Percentiles rank a stretch among this genome's conserved stretches.
Evolutionary conservation across 2,113 vertebrate genomes (phyloP).

Genomic region (Aspidoscelis tigris): DNA sequence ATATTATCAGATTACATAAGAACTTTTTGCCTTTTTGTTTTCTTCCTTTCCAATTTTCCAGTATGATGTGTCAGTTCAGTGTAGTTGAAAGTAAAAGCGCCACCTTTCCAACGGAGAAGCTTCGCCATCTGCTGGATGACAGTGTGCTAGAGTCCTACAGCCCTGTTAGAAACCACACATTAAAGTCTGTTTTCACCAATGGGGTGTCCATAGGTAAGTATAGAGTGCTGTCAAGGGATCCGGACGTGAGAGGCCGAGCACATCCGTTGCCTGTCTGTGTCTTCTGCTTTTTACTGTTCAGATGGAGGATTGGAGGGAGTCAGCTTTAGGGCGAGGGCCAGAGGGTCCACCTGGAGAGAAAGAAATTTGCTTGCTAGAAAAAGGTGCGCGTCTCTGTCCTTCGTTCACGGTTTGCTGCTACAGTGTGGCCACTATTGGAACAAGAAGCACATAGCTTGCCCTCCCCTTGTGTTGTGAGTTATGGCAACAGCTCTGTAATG

Average conservation of each 20-base stretch:
- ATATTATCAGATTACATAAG: conserved; percentile 24
- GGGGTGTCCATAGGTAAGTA: conserved; percentile 85
- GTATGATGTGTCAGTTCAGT: conserved; percentile 93
- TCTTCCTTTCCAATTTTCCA: conserved; percentile 67
- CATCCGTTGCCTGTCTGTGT: conserved; percentile 48
- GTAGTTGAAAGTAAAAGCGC: conserved; percentile 93
- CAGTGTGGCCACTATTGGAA: background rate
- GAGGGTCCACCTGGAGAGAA: background rate
- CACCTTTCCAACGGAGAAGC: conserved; percentile 90
- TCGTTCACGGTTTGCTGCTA: background rate
- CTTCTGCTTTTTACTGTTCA: conserved; percentile 10
- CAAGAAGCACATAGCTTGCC: background rate
- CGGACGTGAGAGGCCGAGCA: conserved; percentile 1
- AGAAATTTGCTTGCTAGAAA: background rate
- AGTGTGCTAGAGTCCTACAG: conserved; percentile 94
- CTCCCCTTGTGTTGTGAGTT: background rate
- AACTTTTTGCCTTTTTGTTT: conserved; percentile 49
- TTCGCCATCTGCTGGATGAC: conserved; percentile 94
- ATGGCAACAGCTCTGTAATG: conserved; percentile 6
- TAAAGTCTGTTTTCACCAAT: conserved; percentile 80
- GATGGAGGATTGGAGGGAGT: rapidly evolving
- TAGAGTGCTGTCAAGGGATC: background rate
- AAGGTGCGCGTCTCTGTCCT: background rate
- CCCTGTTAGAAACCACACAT: conserved; percentile 77
- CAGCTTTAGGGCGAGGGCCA: background rate